Conservation (phyloP, 2,888 invertebrate genomes). For the Megalurothrips usitatus region DNA sequence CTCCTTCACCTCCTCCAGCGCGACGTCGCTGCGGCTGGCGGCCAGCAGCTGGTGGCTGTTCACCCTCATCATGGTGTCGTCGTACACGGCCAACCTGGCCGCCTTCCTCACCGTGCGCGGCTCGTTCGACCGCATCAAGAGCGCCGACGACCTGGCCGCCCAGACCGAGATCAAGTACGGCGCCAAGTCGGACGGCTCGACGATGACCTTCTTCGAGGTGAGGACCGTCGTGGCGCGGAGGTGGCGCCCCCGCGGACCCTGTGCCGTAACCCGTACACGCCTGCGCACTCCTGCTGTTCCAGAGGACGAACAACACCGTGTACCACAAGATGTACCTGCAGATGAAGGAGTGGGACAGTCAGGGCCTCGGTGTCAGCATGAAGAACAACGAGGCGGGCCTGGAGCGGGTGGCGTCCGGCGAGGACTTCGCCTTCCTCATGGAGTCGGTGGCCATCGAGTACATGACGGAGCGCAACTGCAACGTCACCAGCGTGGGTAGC, state of each 20-base stretch:
- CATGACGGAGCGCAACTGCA: conserved; percentile 70
- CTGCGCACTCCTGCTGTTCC: too few relatives aligned
- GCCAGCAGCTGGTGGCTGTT: conserved; percentile 80
- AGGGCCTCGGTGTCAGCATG: conserved; percentile 48
- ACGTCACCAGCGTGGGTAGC: conserved; percentile 67
- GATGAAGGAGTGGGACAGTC: conserved; percentile 39
- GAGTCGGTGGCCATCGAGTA: conserved; percentile 89
- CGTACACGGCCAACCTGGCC: conserved; percentile 87
- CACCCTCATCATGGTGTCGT: conserved; percentile 74
- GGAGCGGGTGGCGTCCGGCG: conserved; percentile 50
- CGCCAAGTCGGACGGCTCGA: conserved; percentile 78
- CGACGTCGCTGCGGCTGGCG: conserved; percentile 51
- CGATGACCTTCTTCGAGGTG: conserved; percentile 84
- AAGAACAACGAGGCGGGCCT: conserved; percentile 50
- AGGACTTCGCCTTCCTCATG: conserved; percentile 80
- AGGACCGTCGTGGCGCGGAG: conserved; percentile 37
- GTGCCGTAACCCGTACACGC: too few relatives aligned
- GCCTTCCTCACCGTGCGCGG: conserved; percentile 84
- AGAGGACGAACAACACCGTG: conserved; percentile 32
- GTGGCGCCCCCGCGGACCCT: too few relatives aligned
- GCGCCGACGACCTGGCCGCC: conserved; percentile 53
- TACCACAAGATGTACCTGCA: conserved; percentile 35
- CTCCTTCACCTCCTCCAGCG: conserved; percentile 42
- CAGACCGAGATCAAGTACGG: conserved; percentile 70
- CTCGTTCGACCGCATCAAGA: conserved; percentile 43